These are phyloP conservation scores for Isaurus tuberculatus DNA, from an alignment of 92 coral and sea anemone genomes.

Conservation along the genomic window DNA sequence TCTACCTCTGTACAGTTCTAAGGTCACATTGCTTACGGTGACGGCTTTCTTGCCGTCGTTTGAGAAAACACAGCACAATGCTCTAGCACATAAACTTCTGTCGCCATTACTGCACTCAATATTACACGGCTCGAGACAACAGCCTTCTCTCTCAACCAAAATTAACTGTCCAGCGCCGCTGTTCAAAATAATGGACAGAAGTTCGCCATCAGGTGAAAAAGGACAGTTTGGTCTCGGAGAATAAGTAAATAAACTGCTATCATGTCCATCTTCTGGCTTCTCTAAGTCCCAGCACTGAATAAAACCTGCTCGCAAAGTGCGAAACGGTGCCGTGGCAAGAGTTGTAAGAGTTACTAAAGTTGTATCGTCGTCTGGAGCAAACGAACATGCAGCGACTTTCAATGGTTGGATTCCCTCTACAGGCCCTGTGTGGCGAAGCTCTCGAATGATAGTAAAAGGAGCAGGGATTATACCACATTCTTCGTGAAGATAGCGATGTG, in stretches of 20 bases:
- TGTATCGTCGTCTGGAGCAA: slow-evolving; percentile 73
- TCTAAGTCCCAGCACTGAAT: slow-evolving; percentile 85
- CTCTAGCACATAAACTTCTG: slow-evolving; percentile 74
- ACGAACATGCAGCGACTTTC: slow-evolving; percentile 75
- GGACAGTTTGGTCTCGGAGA: slow-evolving; percentile 84
- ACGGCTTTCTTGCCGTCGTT: slow-evolving; percentile 79
- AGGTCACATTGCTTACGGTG: slow-evolving; percentile 72
- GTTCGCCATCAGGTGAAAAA: slow-evolving; percentile 78
- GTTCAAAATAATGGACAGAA: slow-evolving; percentile 78
- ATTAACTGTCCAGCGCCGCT: slow-evolving; percentile 82
- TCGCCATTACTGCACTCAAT: slow-evolving; percentile 76
- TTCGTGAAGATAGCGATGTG: slow-evolving; percentile 51
- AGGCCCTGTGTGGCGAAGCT: slow-evolving; percentile 73
- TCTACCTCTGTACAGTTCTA: slow-evolving; percentile 60
- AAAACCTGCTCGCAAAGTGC: slow-evolving; percentile 82
- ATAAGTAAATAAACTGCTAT: slow-evolving; percentile 86
- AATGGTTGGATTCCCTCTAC: slow-evolving; percentile 65
- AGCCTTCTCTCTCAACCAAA: slow-evolving; percentile 58
- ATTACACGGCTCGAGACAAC: slow-evolving; percentile 76
- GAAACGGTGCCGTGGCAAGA: slow-evolving; percentile 47
- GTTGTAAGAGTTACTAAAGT: slow-evolving; percentile 75
- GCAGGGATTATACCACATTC: slow-evolving; percentile 56
- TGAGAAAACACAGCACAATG: slow-evolving; percentile 85
- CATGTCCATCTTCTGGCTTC: slow-evolving; percentile 57
- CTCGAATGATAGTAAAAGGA: slow-evolving; percentile 65